phyloP scores from a whole-genome alignment of 1,140 invertebrate species.

The Cydia splendana region DNA sequence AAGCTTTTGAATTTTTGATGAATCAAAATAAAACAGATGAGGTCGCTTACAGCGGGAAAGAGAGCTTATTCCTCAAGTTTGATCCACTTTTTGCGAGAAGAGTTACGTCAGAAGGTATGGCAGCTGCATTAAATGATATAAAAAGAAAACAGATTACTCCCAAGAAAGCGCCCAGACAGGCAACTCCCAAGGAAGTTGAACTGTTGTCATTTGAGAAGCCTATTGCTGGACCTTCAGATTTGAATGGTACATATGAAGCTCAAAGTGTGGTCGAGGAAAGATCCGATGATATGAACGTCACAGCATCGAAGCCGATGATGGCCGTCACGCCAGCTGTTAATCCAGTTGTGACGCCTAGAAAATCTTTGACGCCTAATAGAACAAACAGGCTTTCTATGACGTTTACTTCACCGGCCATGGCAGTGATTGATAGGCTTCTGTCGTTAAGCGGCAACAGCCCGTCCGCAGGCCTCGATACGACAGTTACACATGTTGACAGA shows the following conservation, averaged over 20 bases:
- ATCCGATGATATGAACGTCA: slow-evolving; percentile 52
- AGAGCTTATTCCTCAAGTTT: slow-evolving; percentile 73
- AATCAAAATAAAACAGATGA: slow-evolving; percentile 69
- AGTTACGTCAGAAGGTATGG: slow-evolving; percentile 60
- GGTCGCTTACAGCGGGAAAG: slow-evolving; percentile 69
- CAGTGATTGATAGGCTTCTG: slow-evolving; percentile 72
- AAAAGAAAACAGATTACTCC: slow-evolving; percentile 66
- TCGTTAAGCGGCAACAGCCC: slow-evolving; percentile 66
- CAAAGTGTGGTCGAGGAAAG: slow-evolving; percentile 40
- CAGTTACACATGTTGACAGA: slow-evolving; percentile 43
- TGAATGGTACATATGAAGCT: slow-evolving; percentile 40
- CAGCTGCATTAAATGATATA: slow-evolving; percentile 56
- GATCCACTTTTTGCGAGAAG: slow-evolving; percentile 72
- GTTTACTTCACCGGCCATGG: slow-evolving; percentile 73
- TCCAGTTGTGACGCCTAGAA: slow-evolving; percentile 54
- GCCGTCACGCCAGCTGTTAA: slow-evolving; percentile 69
- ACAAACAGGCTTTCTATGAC: slow-evolving; percentile 66
- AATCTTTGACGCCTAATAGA: slow-evolving; percentile 56
- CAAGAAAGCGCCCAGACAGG: slow-evolving; percentile 44
- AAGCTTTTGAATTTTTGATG: slow-evolving; percentile 70
- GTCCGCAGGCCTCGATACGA: slow-evolving; percentile 49
- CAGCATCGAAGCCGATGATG: slow-evolving; percentile 69
- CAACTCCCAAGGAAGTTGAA: slow-evolving; percentile 32
- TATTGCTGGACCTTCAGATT: slow-evolving; percentile 43
- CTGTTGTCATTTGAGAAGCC: slow-evolving; percentile 35